Base-by-base conservation (phyloP, 2,113 vertebrate species). In the Tetraodon nigroviridis region DNA sequence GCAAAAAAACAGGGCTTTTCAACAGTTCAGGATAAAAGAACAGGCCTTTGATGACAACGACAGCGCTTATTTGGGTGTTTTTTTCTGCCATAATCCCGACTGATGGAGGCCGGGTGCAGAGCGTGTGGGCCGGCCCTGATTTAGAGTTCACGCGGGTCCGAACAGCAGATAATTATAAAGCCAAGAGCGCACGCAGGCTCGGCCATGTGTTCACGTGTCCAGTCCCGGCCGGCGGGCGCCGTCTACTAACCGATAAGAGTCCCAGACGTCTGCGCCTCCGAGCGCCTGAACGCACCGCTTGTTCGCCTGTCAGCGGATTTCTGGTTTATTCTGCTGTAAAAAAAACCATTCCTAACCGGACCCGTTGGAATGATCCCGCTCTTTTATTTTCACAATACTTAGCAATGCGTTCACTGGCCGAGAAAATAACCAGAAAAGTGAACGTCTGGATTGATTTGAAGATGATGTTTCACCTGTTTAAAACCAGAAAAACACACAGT, bases 151-250 rank as follows among this genome's bases (percentile, higher is more conserved):
- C 6, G 29, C 32, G 3, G 70, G 73, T 58, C 2, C 63, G 58
- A 64, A 58, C 79, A 68, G 73, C 76, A 67, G 82, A 79, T 76
- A 77, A 53, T 80, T 70, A 11, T 27, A 75, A 54, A 70, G 56
- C 62, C 71, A 20, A 65, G 75, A 66, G 55, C 14, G 67, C 69
- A 73, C 37, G 18, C 59, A 59, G 67, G 61, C 55, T 5, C 13
- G 6, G 1, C 67, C 73, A 71, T 78, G 73, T 74, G 75, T 54
- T 53, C 48, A n/a, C 58, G 11, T 45, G 52, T 24, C 45, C 1
- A 15, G 64, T 47, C 32, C 1, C 13, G 49, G 6, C n/a, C 22
- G 40, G 20, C 14, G 5, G 21, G 53, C 3, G 0, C 20, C 44
- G 50, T 24, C 57, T 45, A 18, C 24, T 6, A n/a, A 16, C 45